Base-by-base conservation (phyloP, 2,113 vertebrate species). In the Sclerurus mexicanus region DNA sequence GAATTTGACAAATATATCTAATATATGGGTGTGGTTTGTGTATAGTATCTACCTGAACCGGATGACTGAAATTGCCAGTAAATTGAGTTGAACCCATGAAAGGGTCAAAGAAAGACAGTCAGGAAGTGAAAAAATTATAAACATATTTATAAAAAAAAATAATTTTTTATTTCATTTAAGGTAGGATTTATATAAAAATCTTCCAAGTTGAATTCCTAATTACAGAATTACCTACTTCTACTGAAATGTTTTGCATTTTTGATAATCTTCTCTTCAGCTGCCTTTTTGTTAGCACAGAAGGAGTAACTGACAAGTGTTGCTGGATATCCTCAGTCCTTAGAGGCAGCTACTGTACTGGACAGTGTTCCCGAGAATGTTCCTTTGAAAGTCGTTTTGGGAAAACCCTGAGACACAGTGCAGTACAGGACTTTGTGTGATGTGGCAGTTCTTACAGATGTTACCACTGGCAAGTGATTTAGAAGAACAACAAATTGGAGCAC, bases 361-460 rank as follows among this genome's bases (percentile, higher is more conserved):
- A 49, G 10, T 68, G 72, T 88, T 95, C 92, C 76, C 72, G 93
- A 90, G 44, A 72, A 72, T 23, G 75, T 68, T 81, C 72, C 35
- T 93, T 90, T 90, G 72, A 95, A 95, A 90, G 59, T 71, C 3
- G 1, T 49, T 30, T 31, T 75, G n/a, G 75, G 60, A 90, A 91
- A 86, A 90, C 64, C 72, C 60, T 31, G 33, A 89, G 80, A n/a
- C 42, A n/a, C n/a, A 35, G 22, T 11, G 49, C 87, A 87, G 53
- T 60, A 42, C 25, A 79, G 79, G 55, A 71, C 78, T 93, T 80
- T 75, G 68, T 81, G 71, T 95, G 86, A 77, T 0, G 9, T 86
- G 85, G 88, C 79, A 68, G 63, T 88, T 82, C 87, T 89, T 87
- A 73, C 16, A 40, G 74, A 69, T 89, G n/a, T 91, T 93, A 80